phyloP scores from a whole-genome alignment of 2,888 invertebrate species.

The Xanthorhoe designata region DNA sequence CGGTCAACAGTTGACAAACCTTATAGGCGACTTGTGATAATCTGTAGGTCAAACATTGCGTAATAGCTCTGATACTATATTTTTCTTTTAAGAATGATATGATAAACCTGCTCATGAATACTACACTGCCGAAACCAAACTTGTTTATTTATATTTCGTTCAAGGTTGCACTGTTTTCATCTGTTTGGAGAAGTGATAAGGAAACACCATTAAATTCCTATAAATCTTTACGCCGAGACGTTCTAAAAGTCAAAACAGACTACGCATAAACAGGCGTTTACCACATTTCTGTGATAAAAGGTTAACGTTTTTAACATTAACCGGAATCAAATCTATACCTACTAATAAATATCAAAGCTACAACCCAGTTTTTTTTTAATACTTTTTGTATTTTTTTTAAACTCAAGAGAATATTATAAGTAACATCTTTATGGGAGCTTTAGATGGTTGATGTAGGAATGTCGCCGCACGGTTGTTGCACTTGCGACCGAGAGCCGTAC shows the following conservation, averaged over 20 bases:
- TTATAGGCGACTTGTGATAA: too few species aligned
- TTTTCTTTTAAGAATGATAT: neutral
- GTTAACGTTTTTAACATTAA: constrained; percentile 4
- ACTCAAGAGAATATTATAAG: too few species aligned
- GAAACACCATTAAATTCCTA: constrained; percentile 15
- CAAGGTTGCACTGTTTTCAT: constrained; percentile 6
- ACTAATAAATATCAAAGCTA: too few species aligned
- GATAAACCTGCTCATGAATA: neutral
- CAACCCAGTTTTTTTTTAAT: too few species aligned
- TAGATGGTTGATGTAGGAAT: too few species aligned
- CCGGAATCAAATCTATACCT: constrained; percentile 2
- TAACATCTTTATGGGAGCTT: too few species aligned
- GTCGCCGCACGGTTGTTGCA: too few species aligned
- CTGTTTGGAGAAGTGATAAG: constrained; percentile 5
- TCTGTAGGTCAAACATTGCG: too few species aligned
- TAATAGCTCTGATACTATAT: too few species aligned
- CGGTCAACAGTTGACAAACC: too few species aligned
- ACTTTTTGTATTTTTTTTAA: too few species aligned
- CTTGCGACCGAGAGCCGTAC: too few species aligned
- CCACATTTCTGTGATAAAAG: constrained; percentile 17
- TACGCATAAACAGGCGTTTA: constrained; percentile 4
- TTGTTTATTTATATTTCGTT: constrained; percentile 8
- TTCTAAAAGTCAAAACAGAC: constrained; percentile 25
- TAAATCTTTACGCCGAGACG: constrained; percentile 6
- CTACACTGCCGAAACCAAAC: constrained; percentile 1